Percentiles rank a stretch among this genome's conserved stretches.
phyloP scores from a whole-genome alignment of 1,140 invertebrate genomes.

The Phymastichus coffea region DNA sequence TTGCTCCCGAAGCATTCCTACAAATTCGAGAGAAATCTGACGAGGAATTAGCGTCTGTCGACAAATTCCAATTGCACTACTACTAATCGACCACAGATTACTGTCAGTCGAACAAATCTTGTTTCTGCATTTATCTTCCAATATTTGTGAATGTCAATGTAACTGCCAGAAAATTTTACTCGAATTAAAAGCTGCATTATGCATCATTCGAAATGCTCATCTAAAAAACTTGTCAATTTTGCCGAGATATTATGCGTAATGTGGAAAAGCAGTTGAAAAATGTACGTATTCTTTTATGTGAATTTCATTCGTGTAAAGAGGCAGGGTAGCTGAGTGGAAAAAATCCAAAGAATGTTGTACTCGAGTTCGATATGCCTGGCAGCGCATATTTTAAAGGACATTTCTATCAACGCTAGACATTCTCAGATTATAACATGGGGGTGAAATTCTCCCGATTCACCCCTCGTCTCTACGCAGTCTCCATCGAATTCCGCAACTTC shows the following conservation, averaged over 20 bases:
- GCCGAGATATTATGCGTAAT: too few relatives aligned
- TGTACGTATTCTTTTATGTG: too few relatives aligned
- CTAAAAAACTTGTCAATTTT: too few relatives aligned
- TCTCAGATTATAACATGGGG: neutral
- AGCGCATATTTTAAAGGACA: slow-evolving; percentile 1
- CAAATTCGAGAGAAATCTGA: neutral
- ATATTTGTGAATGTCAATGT: too few relatives aligned
- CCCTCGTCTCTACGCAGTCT: neutral
- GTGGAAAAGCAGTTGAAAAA: too few relatives aligned
- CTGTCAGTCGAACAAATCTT: neutral
- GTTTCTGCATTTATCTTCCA: too few relatives aligned
- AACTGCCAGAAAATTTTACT: too few relatives aligned
- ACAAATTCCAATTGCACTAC: neutral
- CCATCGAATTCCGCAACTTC: neutral
- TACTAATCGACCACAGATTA: too few relatives aligned
- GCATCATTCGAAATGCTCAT: too few relatives aligned
- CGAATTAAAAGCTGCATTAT: too few relatives aligned
- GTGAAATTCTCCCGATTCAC: too few relatives aligned
- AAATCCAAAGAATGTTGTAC: neutral
- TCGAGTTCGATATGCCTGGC: neutral
- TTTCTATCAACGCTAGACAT: neutral
- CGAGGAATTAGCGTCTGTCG: slow-evolving; percentile 4
- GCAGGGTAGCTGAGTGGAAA: neutral
- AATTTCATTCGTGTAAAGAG: too few relatives aligned
- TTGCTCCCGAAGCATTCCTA: neutral